A percentile compares a stretch with the other conserved stretches of the same genome.
Evolutionary conservation across 2,797 vertebrate species (phyloP).

Genomic region (Acrossocheilus wenchowensis): DNA sequence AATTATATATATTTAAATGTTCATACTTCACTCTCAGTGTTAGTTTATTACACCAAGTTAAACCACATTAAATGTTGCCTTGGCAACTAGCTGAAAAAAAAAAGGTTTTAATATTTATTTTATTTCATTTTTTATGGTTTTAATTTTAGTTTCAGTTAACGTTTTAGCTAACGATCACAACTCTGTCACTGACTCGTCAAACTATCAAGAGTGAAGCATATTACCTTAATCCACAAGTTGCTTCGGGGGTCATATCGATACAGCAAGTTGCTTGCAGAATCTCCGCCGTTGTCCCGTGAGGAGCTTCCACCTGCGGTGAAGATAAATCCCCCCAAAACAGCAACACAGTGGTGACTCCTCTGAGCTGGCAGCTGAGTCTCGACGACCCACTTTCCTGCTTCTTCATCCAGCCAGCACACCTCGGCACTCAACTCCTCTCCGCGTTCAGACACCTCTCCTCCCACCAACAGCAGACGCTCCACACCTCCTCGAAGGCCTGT

Average conservation of each 20-base stretch:
- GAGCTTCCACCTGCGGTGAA: constrained; percentile 92
- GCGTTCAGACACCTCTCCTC: constrained; percentile 91
- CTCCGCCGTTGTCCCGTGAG: constrained; percentile 90
- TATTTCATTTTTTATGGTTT: background rate
- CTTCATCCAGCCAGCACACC: constrained; percentile 85
- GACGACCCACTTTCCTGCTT: constrained; percentile 82
- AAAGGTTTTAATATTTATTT: background rate
- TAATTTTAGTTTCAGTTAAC: background rate
- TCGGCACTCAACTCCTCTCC: constrained; percentile 91
- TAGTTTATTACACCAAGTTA: too few relatives aligned
- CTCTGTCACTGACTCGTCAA: background rate
- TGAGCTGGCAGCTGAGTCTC: constrained; percentile 89
- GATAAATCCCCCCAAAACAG: constrained; percentile 91
- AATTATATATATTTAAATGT: too few relatives aligned
- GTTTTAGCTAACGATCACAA: background rate
- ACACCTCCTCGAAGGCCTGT: constrained; percentile 80
- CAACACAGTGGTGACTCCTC: constrained; percentile 91
- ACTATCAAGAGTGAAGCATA: constrained; percentile 4
- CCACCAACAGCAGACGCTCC: constrained; percentile 89
- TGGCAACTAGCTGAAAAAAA: too few relatives aligned
- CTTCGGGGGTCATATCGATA: constrained; percentile 95
- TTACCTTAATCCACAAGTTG: constrained; percentile 94
- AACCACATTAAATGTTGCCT: too few relatives aligned
- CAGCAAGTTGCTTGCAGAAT: constrained; percentile 89
- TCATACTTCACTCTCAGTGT: too few relatives aligned